A percentile compares a stretch with the other conserved stretches of the same genome.
These are phyloP conservation scores for Metellina segmentata DNA, from an alignment of 2,888 invertebrate species.

Conservation along the genomic window DNA sequence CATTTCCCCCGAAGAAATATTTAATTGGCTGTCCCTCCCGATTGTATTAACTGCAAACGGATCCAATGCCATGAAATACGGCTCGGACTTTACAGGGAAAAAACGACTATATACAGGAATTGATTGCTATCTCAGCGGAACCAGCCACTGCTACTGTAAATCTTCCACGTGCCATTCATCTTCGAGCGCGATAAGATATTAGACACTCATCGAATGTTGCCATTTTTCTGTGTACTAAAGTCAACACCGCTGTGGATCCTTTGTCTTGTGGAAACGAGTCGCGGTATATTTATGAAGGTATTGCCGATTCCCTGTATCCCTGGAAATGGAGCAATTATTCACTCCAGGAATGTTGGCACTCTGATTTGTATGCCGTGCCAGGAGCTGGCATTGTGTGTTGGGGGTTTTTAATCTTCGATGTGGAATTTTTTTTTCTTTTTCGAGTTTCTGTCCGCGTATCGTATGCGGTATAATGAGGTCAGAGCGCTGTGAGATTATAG, in stretches of 20 bases:
- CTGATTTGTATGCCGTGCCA: slow-evolving; percentile 72
- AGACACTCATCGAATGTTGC: slow-evolving; percentile 61
- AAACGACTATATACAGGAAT: slow-evolving; percentile 34
- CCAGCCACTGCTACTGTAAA: slow-evolving; percentile 38
- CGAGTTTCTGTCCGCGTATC: background rate
- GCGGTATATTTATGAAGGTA: slow-evolving; percentile 68
- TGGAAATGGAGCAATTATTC: slow-evolving; percentile 72
- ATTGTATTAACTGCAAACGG: slow-evolving; percentile 22
- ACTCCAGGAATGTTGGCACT: slow-evolving; percentile 50
- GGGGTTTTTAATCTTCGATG: slow-evolving; percentile 50
- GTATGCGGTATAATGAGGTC: slow-evolving; percentile 55
- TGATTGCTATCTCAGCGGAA: slow-evolving; percentile 31
- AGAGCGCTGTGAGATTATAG: slow-evolving; percentile 26
- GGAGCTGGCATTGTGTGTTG: slow-evolving; percentile 29
- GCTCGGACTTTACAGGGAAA: slow-evolving; percentile 17
- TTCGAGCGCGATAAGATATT: slow-evolving; percentile 70
- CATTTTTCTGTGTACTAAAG: slow-evolving; percentile 46
- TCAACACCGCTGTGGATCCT: slow-evolving; percentile 35
- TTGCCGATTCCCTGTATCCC: slow-evolving; percentile 69
- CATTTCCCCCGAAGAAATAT: background rate
- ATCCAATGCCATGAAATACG: slow-evolving; percentile 18
- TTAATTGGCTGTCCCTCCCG: slow-evolving; percentile 11
- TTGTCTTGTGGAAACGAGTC: slow-evolving; percentile 49
- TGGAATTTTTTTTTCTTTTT: slow-evolving; percentile 34
- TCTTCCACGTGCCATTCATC: slow-evolving; percentile 53